Conservation (phyloP, 2,888 invertebrate genomes). For the Cataglyphis rosenhaueri region DNA sequence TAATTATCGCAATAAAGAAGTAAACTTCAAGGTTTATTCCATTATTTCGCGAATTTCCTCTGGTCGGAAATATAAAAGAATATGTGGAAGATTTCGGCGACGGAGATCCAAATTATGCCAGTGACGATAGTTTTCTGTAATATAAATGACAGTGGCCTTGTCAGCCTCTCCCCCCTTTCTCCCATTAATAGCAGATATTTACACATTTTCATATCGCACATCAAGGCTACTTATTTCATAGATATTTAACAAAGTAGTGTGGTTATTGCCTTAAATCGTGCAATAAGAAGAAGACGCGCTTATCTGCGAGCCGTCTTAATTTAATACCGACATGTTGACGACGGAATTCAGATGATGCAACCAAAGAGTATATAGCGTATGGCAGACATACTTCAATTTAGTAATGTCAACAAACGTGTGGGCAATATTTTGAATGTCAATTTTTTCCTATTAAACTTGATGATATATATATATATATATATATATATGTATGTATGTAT, state of each 20-base stretch:
- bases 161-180: background rate
- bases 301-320: constrained; percentile 47
- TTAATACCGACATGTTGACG: constrained; percentile 11
- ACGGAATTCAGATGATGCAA: constrained; percentile 55
- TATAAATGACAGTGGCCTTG: constrained; percentile 10
- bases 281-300: constrained; percentile 7
- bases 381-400: constrained; percentile 7
- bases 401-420: constrained; percentile 42
- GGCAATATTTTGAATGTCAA: constrained; percentile 9
- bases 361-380: constrained; percentile 24
- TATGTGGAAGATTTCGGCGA: constrained; percentile 4
- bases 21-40: constrained; percentile 47
- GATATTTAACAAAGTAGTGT: background rate
- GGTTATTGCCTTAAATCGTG: background rate
- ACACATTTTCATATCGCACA: background rate
- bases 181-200: constrained; percentile 31
- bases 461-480: background rate
- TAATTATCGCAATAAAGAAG: constrained; percentile 53
- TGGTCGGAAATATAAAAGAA: constrained; percentile 27
- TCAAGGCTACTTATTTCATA: background rate
- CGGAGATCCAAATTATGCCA: constrained; percentile 1
- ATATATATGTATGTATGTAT: no score
- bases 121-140: constrained; percentile 27
- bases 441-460: background rate
- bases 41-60: constrained; percentile 38